Evolutionary conservation across 2,888 invertebrate genomes (phyloP).

Genomic region (Hermaeophaga mercurialis): DNA sequence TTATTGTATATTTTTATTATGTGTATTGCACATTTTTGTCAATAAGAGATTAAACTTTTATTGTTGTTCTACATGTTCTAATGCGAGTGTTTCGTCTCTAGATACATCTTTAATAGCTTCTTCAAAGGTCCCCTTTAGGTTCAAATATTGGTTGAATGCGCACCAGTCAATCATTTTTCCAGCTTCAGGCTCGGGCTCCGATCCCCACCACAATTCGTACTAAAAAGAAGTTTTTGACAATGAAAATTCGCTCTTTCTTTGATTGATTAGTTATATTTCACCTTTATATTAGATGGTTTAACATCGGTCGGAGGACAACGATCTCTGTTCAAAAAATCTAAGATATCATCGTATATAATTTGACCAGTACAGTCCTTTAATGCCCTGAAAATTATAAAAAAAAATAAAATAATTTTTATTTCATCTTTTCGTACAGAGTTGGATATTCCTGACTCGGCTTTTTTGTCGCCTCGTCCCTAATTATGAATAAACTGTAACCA

Average conservation of each 20-base stretch:
- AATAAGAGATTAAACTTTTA: too few species aligned
- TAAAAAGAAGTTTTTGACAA: constrained; percentile 40
- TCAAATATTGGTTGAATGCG: constrained; percentile 58
- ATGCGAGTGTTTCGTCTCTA: constrained; percentile 33
- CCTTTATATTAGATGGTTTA: constrained; percentile 61
- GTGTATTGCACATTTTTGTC: too few species aligned
- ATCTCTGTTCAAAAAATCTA: constrained; percentile 73
- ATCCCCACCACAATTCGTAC: constrained; percentile 59
- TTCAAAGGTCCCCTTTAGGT: constrained; percentile 54
- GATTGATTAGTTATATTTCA: constrained; percentile 38
- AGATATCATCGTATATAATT: constrained; percentile 70
- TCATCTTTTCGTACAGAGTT: too few species aligned
- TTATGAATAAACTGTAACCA: too few species aligned
- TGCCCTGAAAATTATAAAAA: constrained; percentile 61
- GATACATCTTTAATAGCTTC: constrained; percentile 39
- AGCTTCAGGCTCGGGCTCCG: constrained; percentile 55
- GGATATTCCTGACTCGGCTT: too few species aligned
- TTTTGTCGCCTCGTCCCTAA: too few species aligned
- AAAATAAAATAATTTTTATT: too few species aligned
- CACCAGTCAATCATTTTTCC: constrained; percentile 60
- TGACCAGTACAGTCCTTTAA: constrained; percentile 69
- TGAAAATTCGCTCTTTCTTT: constrained; percentile 9
- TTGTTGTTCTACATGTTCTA: too few species aligned
- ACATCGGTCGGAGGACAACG: constrained; percentile 61
- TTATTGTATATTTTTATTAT: too few species aligned